phyloP scores from a whole-genome alignment of 2,113 vertebrate species.

The Urocolius indicus region DNA sequence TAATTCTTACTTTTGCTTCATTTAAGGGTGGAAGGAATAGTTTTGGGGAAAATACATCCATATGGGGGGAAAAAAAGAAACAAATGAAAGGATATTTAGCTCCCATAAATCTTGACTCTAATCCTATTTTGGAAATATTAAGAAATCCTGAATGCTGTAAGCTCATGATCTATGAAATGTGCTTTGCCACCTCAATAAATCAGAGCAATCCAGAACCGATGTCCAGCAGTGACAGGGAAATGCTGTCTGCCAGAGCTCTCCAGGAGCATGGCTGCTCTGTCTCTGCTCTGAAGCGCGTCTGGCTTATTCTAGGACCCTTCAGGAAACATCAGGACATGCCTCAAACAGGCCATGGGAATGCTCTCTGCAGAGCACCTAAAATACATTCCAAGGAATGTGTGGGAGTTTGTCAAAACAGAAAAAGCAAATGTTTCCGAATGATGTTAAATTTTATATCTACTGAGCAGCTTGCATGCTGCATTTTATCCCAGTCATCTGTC shows the following conservation, averaged over 20 bases:
- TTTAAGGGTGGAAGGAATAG: neutral
- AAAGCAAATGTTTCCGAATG: neutral
- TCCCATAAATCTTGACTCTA: constrained; percentile 30
- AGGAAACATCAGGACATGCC: constrained; percentile 18
- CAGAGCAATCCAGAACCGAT: neutral
- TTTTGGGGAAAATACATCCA: neutral
- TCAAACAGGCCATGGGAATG: constrained; percentile 51
- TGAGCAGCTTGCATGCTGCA: neutral
- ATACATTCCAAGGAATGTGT: constrained; percentile 45
- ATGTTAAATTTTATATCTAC: neutral
- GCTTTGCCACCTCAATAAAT: constrained; percentile 48
- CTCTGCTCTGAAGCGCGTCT: neutral
- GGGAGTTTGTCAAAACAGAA: constrained; percentile 30
- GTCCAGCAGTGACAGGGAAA: constrained; percentile 41
- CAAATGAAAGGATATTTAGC: neutral
- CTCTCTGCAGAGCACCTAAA: constrained; percentile 56
- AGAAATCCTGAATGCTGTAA: constrained; percentile 1
- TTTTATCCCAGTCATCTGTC: neutral
- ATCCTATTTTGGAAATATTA: neutral
- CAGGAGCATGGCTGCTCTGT: constrained; percentile 19
- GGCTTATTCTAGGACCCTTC: neutral
- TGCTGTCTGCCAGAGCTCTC: neutral
- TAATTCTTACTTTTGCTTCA: neutral
- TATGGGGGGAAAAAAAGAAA: neutral
- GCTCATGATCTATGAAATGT: neutral